Evolutionary conservation across 2,113 vertebrate species (phyloP).

Genomic region (Crotalus tigris): DNA sequence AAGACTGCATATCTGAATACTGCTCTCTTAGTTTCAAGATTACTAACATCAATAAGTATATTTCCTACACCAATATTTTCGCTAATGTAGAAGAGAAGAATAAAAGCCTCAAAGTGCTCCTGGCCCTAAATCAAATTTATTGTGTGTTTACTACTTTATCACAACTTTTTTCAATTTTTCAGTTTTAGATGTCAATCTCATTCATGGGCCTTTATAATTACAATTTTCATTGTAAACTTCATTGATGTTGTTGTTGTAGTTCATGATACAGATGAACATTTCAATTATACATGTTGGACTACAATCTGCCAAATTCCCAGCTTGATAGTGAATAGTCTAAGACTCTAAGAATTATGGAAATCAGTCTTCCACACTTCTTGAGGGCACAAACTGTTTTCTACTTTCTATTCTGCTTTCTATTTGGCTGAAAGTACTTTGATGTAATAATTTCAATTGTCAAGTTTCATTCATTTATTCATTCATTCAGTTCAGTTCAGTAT

Average conservation of each 20-base stretch:
- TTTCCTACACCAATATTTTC: background rate
- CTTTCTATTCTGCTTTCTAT: background rate
- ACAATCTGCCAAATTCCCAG: background rate
- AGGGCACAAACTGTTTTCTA: background rate
- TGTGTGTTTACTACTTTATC: background rate
- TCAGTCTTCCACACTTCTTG: background rate
- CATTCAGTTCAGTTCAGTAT: background rate
- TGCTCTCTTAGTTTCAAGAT: background rate
- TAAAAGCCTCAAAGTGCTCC: background rate
- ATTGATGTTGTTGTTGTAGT: background rate
- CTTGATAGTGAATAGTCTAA: background rate
- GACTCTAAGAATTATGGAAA: background rate
- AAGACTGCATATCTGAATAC: background rate
- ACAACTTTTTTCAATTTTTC: background rate
- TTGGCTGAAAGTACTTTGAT: background rate
- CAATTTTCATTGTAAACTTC: background rate
- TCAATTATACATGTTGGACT: background rate
- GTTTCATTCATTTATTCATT: slow-evolving; percentile 12
- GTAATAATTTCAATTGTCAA: slow-evolving; percentile 20
- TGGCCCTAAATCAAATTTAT: background rate
- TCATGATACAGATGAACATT: background rate
- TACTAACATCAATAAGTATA: background rate
- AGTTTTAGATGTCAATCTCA: background rate
- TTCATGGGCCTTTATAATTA: background rate
- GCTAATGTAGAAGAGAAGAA: background rate